These are phyloP conservation scores for Thymelicus lineola DNA, from an alignment of 2,888 invertebrate genomes.

Conservation along the genomic window DNA sequence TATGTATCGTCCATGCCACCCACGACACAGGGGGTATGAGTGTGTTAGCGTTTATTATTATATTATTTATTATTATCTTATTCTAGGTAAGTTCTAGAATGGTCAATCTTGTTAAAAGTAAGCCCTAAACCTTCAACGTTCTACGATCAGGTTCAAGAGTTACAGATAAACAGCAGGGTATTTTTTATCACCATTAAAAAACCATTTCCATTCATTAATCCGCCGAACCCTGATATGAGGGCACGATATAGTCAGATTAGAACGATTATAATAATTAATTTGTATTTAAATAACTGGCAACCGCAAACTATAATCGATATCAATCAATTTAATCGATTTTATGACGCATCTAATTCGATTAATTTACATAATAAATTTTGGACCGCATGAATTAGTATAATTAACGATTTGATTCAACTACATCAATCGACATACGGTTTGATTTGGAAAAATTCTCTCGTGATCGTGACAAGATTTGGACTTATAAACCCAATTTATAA, in stretches of 20 bases:
- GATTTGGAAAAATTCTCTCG: neutral
- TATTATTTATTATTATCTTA: too few relatives aligned
- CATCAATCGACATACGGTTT: neutral
- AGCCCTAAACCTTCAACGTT: too few relatives aligned
- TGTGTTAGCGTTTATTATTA: too few relatives aligned
- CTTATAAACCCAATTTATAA: too few relatives aligned
- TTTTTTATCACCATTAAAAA: too few relatives aligned
- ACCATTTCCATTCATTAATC: neutral
- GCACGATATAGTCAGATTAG: slow-evolving; percentile 17
- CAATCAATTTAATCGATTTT: slow-evolving; percentile 49
- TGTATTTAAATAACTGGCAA: slow-evolving; percentile 44
- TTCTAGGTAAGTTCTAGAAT: too few relatives aligned
- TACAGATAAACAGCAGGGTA: too few relatives aligned
- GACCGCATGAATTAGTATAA: neutral
- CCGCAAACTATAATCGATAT: slow-evolving; percentile 43
- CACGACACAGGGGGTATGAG: too few relatives aligned
- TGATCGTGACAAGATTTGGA: neutral
- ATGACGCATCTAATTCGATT: slow-evolving; percentile 49
- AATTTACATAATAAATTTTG: slow-evolving; percentile 45
- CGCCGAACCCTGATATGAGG: slow-evolving; percentile 12
- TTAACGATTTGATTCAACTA: neutral
- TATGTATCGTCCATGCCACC: too few relatives aligned
- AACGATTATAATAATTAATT: slow-evolving; percentile 48
- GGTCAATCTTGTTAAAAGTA: too few relatives aligned
- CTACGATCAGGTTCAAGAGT: too few relatives aligned